Evolutionary conservation across 1,140 invertebrate species (phyloP), one percentile per base, ranked within the genome.

Genomic region (Phymastichus coffea): DNA sequence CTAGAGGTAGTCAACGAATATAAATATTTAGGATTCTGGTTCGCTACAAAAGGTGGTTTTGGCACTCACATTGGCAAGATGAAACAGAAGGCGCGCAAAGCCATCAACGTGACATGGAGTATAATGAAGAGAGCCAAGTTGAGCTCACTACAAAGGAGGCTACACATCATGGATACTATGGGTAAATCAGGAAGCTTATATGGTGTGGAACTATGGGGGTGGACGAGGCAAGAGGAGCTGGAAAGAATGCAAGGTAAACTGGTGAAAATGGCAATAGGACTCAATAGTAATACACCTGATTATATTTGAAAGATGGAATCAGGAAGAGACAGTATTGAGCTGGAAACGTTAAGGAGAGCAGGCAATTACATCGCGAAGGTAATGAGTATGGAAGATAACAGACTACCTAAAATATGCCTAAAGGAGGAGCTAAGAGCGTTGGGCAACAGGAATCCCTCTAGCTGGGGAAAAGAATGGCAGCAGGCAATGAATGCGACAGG

Each of bases 141-240:
- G 38, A n/a, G 38, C 10, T 15, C 14, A 8, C 17, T 60, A 33
- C 30, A 43, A 17, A 53, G 43, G 17, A 63, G 44, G 23, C 9
- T 57, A 3, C 43, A 57, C 23, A 26, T 57, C n/a, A 41, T 54
- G 35, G 54, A 58, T 12, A 15, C 35, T 17, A 53, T 47, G 23
- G 55, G 57, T 4, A 48, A 49, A 8, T 17, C 51, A 35, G 63
- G 23, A 14, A 35, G 49, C 2, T 19, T 61, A n/a, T 62, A 65
- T 9, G 57, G 61, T 17, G 41, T 49, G 1, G 48, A 63, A 35
- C 40, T 64, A 4, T 62, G 59, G 56, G 59, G 63, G 15, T 63
- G 53, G 49, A 43, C 22, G 38, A 48, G 41, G 33, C 26, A 22
- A 37, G 41, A 40, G 20, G 25, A 25, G 44, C 22, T 46, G n/a